phyloP scores from a whole-genome alignment of 2,888 invertebrate species.

The Lasioglossum lativentre region DNA sequence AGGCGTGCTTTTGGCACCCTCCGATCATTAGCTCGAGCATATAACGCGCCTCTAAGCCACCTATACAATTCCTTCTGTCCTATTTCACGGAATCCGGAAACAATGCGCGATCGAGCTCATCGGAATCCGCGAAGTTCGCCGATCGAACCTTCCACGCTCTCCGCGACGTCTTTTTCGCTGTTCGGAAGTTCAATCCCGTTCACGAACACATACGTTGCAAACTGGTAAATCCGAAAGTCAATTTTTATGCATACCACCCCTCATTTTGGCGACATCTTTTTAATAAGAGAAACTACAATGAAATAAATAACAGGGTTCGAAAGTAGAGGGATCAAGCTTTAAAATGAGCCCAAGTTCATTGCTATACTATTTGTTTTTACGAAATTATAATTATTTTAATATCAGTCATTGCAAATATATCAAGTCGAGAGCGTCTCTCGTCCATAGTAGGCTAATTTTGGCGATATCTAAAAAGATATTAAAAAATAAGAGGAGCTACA shows the following conservation, averaged over 20 bases:
- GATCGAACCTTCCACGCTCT: neutral
- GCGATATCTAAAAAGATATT: too few species aligned
- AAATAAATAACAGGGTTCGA: neutral
- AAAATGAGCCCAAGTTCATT: neutral
- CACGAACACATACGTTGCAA: neutral
- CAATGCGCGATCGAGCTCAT: neutral
- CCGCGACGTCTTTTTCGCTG: neutral
- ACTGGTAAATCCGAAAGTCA: neutral
- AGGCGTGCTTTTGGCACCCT: slow-evolving; percentile 45
- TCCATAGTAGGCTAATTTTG: too few species aligned
- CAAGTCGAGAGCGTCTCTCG: too few species aligned
- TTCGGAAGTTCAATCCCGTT: neutral
- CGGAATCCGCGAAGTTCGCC: neutral
- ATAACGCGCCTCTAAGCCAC: slow-evolving; percentile 5
- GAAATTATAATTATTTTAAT: neutral
- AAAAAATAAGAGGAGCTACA: too few species aligned
- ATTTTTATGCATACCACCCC: neutral
- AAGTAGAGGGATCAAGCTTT: neutral
- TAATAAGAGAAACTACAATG: neutral
- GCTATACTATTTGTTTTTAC: neutral
- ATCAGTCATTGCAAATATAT: too few species aligned
- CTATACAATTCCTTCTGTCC: slow-evolving; percentile 9
- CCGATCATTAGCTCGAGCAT: slow-evolving; percentile 17
- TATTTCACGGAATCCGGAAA: neutral
- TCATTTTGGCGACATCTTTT: neutral